Percentiles rank a stretch among this genome's conserved stretches.
These are phyloP conservation scores for Steinernema hermaphroditum DNA, from an alignment of 2,888 invertebrate species.

Conservation along the genomic window DNA sequence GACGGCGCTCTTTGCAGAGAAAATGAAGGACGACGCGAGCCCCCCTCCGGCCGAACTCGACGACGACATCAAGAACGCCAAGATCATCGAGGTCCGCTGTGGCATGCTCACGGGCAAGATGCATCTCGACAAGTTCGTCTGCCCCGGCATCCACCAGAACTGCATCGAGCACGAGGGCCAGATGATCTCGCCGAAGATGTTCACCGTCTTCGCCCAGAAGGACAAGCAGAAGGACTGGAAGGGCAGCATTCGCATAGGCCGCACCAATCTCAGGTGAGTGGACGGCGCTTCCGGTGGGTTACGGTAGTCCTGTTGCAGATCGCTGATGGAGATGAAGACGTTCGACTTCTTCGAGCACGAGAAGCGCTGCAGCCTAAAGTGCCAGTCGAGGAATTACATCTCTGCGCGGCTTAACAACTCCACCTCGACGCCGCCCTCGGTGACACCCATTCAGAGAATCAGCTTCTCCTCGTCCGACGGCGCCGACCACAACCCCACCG, in stretches of 20 bases:
- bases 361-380: constrained; percentile 68
- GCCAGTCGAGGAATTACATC: constrained; percentile 66
- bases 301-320: constrained; percentile 53
- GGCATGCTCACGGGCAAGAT: constrained; percentile 61
- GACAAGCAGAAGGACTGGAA: constrained; percentile 70
- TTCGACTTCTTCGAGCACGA: constrained; percentile 68
- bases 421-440: constrained; percentile 45
- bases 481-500: constrained; percentile 28
- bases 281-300: background rate
- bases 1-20: background rate
- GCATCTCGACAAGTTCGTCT: constrained; percentile 66
- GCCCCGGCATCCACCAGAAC: constrained; percentile 69
- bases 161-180: constrained; percentile 68
- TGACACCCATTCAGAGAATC: background rate
- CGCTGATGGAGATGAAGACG: constrained; percentile 67
- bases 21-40: constrained; percentile 14
- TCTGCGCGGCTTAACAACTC: constrained; percentile 10
- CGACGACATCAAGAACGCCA: constrained; percentile 16
- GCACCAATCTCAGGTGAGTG: constrained; percentile 56
- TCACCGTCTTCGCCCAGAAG: constrained; percentile 68
- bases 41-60: constrained; percentile 5
- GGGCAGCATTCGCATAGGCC: constrained; percentile 68
- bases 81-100: constrained; percentile 51
- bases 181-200: constrained; percentile 68
- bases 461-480: constrained; percentile 13